A percentile compares a stretch with the other conserved stretches of the same genome.
Evolutionary conservation across 2,113 vertebrate genomes (phyloP).

Genomic region (Abramis brama): DNA sequence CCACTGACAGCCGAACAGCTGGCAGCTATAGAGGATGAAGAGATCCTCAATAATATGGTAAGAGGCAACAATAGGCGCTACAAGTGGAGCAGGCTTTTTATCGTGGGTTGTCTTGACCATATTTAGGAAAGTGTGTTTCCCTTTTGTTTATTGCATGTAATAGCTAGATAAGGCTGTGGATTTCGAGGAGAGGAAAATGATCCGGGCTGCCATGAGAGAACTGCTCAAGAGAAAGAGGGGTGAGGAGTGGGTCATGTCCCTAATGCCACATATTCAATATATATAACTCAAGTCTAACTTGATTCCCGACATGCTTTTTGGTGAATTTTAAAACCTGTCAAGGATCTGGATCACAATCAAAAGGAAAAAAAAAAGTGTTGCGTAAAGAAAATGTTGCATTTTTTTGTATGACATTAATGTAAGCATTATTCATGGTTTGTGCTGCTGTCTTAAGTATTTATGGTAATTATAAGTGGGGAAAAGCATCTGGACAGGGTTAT

Average conservation of each 20-base stretch:
- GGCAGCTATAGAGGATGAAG: slow-evolving; percentile 87
- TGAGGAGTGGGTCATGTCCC: slow-evolving; percentile 55
- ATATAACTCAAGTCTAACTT: slow-evolving; percentile 8
- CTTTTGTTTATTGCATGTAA: slow-evolving; percentile 32
- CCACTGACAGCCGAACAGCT: slow-evolving; percentile 77
- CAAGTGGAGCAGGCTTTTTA: not conserved
- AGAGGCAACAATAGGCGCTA: slow-evolving; percentile 34
- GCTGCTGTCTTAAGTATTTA: not conserved
- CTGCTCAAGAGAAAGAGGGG: slow-evolving; percentile 92
- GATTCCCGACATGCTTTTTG: not conserved
- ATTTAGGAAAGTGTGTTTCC: slow-evolving; percentile 20
- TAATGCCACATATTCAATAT: not conserved
- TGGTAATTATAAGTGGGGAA: not conserved
- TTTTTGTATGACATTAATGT: not conserved
- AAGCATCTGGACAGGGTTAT: not conserved
- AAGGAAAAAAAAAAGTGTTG: not conserved
- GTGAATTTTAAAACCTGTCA: not conserved
- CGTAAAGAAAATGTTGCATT: not conserved
- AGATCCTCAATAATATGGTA: slow-evolving; percentile 94
- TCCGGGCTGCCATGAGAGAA: slow-evolving; percentile 88
- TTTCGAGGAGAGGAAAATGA: slow-evolving; percentile 87
- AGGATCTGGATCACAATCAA: not conserved
- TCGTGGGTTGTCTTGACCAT: slow-evolving; percentile 41
- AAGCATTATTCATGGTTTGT: not conserved
- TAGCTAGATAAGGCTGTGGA: slow-evolving; percentile 86